These are phyloP conservation scores for Lysandra coridon DNA, from an alignment of 2,888 invertebrate species.

Conservation along the genomic window DNA sequence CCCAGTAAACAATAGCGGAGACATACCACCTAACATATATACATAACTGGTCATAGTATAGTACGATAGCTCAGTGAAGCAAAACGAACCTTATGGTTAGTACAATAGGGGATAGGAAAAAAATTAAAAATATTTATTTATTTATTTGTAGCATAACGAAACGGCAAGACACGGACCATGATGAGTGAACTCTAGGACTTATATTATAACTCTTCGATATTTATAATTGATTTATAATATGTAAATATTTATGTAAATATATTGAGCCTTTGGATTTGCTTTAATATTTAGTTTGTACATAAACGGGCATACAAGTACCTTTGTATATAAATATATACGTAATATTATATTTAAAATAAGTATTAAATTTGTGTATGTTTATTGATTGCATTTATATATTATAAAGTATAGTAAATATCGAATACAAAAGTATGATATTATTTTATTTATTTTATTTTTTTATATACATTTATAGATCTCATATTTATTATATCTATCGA, in stretches of 20 bases:
- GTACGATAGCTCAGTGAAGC: slow-evolving; percentile 28
- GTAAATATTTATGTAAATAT: slow-evolving; percentile 48
- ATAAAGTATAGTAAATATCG: slow-evolving; percentile 36
- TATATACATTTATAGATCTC: slow-evolving; percentile 53
- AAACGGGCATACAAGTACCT: slow-evolving; percentile 41
- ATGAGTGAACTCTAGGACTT: slow-evolving; percentile 34
- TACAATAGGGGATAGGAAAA: slow-evolving; percentile 34
- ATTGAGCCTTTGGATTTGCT: slow-evolving; percentile 72
- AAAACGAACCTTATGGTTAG: slow-evolving; percentile 31
- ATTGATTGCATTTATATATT: slow-evolving; percentile 57
- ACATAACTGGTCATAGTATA: slow-evolving; percentile 32
- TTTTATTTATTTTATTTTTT: slow-evolving; percentile 46
- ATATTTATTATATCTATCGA: slow-evolving; percentile 51
- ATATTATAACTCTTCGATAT: slow-evolving; percentile 45
- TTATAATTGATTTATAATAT: slow-evolving; percentile 45
- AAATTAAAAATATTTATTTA: slow-evolving; percentile 30
- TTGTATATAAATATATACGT: slow-evolving; percentile 36
- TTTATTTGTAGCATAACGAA: slow-evolving; percentile 33
- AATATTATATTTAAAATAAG: slow-evolving; percentile 41
- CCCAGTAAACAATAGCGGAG: slow-evolving; percentile 50
- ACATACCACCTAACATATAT: slow-evolving; percentile 34
- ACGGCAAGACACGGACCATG: slow-evolving; percentile 42
- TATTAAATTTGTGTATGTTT: slow-evolving; percentile 38
- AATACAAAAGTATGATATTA: slow-evolving; percentile 48
- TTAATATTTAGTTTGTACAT: slow-evolving; percentile 52